These are phyloP conservation scores for Grapholita molesta DNA, from an alignment of 1,140 invertebrate genomes.

Conservation along the genomic window DNA sequence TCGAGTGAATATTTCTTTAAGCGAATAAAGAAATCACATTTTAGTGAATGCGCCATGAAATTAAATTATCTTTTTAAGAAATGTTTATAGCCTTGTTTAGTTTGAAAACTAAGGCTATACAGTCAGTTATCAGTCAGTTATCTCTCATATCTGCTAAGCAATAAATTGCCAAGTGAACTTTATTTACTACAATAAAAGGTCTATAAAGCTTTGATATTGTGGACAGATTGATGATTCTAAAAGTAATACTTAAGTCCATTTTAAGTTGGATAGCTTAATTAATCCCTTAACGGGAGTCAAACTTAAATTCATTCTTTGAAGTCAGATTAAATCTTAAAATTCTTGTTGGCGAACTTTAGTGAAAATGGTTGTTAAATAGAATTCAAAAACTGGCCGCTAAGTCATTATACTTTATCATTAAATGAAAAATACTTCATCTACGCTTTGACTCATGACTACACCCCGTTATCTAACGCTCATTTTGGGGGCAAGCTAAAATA, in stretches of 20 bases:
- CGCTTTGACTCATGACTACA: too few species aligned
- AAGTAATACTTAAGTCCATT: not conserved
- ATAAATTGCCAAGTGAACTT: not conserved
- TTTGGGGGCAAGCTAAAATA: too few species aligned
- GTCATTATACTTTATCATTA: not conserved
- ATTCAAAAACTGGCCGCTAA: not conserved
- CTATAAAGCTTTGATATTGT: not conserved
- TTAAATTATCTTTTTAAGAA: not conserved
- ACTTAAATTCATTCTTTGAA: slow-evolving; percentile 22
- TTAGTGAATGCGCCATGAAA: not conserved
- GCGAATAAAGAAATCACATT: not conserved
- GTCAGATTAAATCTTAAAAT: slow-evolving; percentile 24
- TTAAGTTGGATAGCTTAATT: slow-evolving; percentile 17
- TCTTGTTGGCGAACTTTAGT: slow-evolving; percentile 16
- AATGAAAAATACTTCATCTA: too few species aligned
- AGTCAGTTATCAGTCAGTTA: not conserved
- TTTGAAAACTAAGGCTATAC: not conserved
- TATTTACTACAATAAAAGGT: not conserved
- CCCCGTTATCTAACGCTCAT: too few species aligned
- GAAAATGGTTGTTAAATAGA: slow-evolving; percentile 4
- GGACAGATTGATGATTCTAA: not conserved
- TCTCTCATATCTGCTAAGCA: not conserved
- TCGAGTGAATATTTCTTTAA: too few species aligned
- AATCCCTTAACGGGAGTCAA: slow-evolving; percentile 5
- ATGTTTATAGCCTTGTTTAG: not conserved